Base-by-base conservation (phyloP, 2,888 invertebrate species). In the Megamerina dolium region DNA sequence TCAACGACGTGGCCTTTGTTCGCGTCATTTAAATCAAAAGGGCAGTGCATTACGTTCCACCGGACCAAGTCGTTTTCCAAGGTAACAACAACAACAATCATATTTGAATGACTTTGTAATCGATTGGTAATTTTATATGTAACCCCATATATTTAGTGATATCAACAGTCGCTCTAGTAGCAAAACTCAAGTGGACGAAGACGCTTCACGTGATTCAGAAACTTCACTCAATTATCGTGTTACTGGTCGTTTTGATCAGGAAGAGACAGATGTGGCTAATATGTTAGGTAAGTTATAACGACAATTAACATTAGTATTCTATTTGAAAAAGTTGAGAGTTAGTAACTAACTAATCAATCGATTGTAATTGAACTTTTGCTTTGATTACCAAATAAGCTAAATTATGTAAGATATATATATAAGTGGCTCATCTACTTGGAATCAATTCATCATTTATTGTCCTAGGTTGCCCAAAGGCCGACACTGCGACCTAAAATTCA, bases 201-300 rank as follows among this genome's bases (percentile, higher is more conserved):
- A 92, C 63, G 89, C 87, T 18, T 91, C 90, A 9, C 79, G 91
- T 50, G 92, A 92, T 70, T 89, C 89, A 1, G 90, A 91, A 73
- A 91, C 80, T 33, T 85, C 85, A 42, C 89, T 90, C n/a, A 87
- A 86, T 64, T 87, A 84, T 70, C 78, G 88, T 56, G 82, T 87
- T 60, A 77, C 88, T 27, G 87, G 89, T 3, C 77, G 87, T 44
- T 91, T 90, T 71, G 92, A 92, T 72, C 88, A 87, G 56, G 93
- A 95, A 62, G 95, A 95, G 74, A 93, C 91, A 2, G 95, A 96
- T 74, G 95, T 92, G 48, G 95, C 95, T 36, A 94, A 91, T 70
- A 93, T 94, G 90, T 77, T 95, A 50, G 89, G 89, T 86, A 73
- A 70, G 73, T 64, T n/a, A 6, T 32, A 10, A 21, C 4, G 3